Base-by-base conservation (phyloP, 1,140 invertebrate genomes). In the Drosophila nikananu region DNA sequence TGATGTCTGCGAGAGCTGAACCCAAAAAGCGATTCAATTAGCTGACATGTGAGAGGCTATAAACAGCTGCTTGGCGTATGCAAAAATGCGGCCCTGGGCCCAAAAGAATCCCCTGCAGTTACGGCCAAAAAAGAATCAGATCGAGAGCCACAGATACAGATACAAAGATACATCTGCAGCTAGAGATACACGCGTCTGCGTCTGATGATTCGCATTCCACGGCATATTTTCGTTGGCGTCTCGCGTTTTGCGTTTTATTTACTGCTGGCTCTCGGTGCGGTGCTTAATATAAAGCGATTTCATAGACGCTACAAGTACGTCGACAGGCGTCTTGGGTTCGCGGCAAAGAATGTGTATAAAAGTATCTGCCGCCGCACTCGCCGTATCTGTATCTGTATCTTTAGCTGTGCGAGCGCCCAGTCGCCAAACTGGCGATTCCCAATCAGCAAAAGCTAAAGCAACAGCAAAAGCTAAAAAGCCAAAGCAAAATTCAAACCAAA, bases 401-500 rank as follows among this genome's bases (percentile, higher is more conserved):
- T 23, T 68, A 25, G 41, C 51, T 49, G 57, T 84, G 52, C 72
- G 66, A 65, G 64, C 70, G 44, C 65, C 57, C 46, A 80, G 83
- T 80, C 83, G 83, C 84, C 83, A 87, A 89, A 83, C 83, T 91
- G 87, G 89, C 89, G 89, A 91, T 91, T 91, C 87, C 83, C 89
- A 84, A 91, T 84, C 87, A 87, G 81, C 80, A 70, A 46, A 41
- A 39, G 21, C 42, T 64, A 52, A 27, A 55, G 52, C 62, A 62
- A 39, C 1, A 42, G 41, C 42, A 55, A 44, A 78, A 86, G 80
- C 76, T 32, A 58, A 49, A 32, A 32, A 32, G 32, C 32, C 12
- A 35, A 13, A 35, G 32, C 32, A 35, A 35, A 35, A 35, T 35
- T 35, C 32, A 35, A 79, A 73, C 65, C 62, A 46, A 46, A 32